These are phyloP conservation scores for Melinopterus prodromus DNA, from an alignment of 2,888 invertebrate genomes.

Conservation along the genomic window DNA sequence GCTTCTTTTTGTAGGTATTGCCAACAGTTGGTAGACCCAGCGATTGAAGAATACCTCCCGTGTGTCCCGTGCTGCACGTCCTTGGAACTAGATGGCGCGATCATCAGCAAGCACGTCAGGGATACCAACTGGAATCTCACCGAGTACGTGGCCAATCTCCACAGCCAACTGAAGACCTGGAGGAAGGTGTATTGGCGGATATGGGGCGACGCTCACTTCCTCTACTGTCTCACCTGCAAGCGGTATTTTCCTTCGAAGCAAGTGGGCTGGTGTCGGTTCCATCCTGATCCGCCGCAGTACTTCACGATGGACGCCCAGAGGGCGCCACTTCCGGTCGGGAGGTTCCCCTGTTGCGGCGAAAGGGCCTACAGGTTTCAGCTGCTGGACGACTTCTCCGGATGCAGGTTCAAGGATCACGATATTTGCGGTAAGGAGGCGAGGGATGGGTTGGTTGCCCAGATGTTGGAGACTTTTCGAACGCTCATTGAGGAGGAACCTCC, in stretches of 20 bases:
- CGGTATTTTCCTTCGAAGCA: constrained; percentile 78
- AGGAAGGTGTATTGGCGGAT: constrained; percentile 87
- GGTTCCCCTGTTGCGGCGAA: constrained; percentile 88
- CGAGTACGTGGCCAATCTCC: constrained; percentile 38
- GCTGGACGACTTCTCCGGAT: constrained; percentile 70
- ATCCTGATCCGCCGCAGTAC: constrained; percentile 81
- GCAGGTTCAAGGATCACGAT: constrained; percentile 77
- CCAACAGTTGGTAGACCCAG: constrained; percentile 74
- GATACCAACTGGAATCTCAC: constrained; percentile 52
- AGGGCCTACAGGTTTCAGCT: constrained; percentile 83
- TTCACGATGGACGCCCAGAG: constrained; percentile 72
- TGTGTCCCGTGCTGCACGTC: constrained; percentile 77
- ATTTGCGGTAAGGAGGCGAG: constrained; percentile 70
- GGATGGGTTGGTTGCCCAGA: constrained; percentile 72
- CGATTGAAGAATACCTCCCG: constrained; percentile 74
- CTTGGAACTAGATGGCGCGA: constrained; percentile 76
- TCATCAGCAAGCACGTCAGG: constrained; percentile 76
- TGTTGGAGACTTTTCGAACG: constrained; percentile 67
- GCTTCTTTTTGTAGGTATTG: constrained; percentile 63
- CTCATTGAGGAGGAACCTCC: constrained; percentile 72
- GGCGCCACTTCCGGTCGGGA: constrained; percentile 75
- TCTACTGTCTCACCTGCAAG: constrained; percentile 83
- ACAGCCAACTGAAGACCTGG: constrained; percentile 76
- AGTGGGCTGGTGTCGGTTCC: constrained; percentile 84
- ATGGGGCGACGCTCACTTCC: constrained; percentile 91